Evolutionary conservation across 1,140 invertebrate genomes (phyloP), one percentile per base, ranked within the genome.

Genomic region (Diorhabda sublineata): DNA sequence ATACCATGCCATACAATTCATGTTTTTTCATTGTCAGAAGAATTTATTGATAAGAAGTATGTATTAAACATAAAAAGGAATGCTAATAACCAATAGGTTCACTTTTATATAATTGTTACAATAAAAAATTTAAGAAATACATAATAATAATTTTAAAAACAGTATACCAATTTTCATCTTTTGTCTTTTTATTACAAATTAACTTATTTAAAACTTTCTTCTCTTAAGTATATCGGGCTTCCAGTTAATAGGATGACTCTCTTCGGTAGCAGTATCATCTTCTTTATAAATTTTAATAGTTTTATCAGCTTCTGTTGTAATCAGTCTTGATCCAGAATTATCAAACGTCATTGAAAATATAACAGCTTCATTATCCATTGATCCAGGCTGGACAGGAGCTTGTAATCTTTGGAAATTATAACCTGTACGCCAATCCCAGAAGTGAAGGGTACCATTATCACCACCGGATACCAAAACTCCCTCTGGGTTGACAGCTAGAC

Each of bases 271-370:
- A 63, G 90, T 88, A 42, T 98, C 94, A 84, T 99, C 97, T 84
- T 98, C 97, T 81, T 95, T 97, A 82, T 99, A 99, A 71, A 99
- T 92, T 88, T 99, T 99, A 70, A 99, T 97, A 0, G 97, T 99
- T 85, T 99, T 99, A 82, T 99, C 98, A 4, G 97, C 97, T 83
- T 99, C 98, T 4, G 94, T 94, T 2, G 97, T 98, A 65, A 99
- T 94, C 59, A 99, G 87, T 66, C 98, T 85, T 8, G 90, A 92
- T 56, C 96, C 96, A 67, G 94, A 96, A 67, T 94, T 90, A 81
- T 99, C 98, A 84, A 95, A 99, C 3, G 88, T 90, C 86, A 98
- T 91, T 61, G 96, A 91, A 84, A 98, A 99, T 71, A 99, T 95
- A 61, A 97, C 98, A 45, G 95, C 93, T 84, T 99, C 97, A 63